Base-by-base conservation (phyloP, 2,888 invertebrate species). In the Cataglyphis rosenhaueri region DNA sequence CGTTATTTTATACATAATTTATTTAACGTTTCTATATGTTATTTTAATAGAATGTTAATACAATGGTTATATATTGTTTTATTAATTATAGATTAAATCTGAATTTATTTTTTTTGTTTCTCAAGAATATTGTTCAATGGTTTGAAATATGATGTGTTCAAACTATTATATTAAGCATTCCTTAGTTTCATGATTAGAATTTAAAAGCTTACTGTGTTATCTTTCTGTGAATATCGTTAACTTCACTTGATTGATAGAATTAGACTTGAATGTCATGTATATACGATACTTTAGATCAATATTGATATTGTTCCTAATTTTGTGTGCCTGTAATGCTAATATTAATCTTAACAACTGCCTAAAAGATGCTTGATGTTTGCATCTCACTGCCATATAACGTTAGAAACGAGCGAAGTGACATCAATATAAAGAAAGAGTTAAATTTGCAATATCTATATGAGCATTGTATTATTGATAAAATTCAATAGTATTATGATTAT, bases 121-220 rank as follows among this genome's bases (percentile, higher is more conserved):
- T 52, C 21, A 3, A 18, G 29, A 18, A 68, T 32, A 78, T 41
- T 76, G n/a, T 57, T 29, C n/a, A 76, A 29, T 55, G 18, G 18
- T 76, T 65, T 55, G n/a, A 76, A 76, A 25, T 6, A n/a, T 15
- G 66, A 38, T 65, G 12, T 48, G 48, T 61, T n/a, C 4, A 74
- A 32, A 74, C 61, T 55, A 12, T 64, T 62, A 64, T 41, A 52
- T 52, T 35, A 52, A 52, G 29, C 21, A 1, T 64, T 12, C n/a
- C 18, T 75, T 55, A 38, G 0, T 25, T 64, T 3, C 35, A 25
- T 25, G 12, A 65, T n/a, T 32, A 35, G 4, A 25, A 38, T 8
- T 75, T 38, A 12, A 25, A 61, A 10, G 1, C 1, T 62, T 74
- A 62, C 21, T 52, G 4, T 25, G 32, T 48, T 35, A 44, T 61